These are phyloP conservation scores for Heliocidaris tuberculata DNA, from an alignment of 35 echinoderm and acorn worm species.

Conservation along the genomic window DNA sequence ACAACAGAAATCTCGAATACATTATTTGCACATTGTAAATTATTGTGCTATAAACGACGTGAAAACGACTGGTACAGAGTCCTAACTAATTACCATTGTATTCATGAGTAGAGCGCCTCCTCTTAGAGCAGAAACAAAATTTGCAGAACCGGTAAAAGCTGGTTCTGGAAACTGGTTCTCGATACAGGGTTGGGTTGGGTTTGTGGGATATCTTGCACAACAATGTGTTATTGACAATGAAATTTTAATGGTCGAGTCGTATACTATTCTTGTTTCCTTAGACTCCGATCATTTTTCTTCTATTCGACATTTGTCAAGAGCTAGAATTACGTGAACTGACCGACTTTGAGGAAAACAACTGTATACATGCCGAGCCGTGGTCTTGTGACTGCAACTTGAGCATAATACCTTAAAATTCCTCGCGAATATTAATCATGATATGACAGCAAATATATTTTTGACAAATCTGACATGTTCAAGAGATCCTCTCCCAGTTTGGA, in stretches of 20 bases:
- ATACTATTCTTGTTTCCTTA: not conserved
- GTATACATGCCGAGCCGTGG: not conserved
- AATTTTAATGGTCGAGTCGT: not conserved
- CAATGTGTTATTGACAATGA: not conserved
- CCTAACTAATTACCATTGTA: conserved; percentile 11
- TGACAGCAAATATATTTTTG: no score
- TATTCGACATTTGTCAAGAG: not conserved
- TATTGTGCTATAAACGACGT: no score
- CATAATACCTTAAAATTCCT: not conserved
- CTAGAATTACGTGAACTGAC: not conserved
- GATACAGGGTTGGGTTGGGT: not conserved
- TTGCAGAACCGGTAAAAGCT: not conserved
- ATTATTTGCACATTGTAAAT: not conserved
- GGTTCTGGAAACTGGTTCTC: not conserved
- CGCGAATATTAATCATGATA: no score
- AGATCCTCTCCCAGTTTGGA: no score
- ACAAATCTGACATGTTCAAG: no score
- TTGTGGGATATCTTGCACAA: not conserved
- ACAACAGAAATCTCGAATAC: not conserved
- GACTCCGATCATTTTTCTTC: not conserved
- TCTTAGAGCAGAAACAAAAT: not conserved
- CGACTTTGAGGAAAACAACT: not conserved
- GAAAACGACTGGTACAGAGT: not conserved
- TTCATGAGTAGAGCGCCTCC: not conserved
- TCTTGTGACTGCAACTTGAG: not conserved